Evolutionary conservation across 1,140 invertebrate genomes (phyloP).

Genomic region (Trissolcus basalis): DNA sequence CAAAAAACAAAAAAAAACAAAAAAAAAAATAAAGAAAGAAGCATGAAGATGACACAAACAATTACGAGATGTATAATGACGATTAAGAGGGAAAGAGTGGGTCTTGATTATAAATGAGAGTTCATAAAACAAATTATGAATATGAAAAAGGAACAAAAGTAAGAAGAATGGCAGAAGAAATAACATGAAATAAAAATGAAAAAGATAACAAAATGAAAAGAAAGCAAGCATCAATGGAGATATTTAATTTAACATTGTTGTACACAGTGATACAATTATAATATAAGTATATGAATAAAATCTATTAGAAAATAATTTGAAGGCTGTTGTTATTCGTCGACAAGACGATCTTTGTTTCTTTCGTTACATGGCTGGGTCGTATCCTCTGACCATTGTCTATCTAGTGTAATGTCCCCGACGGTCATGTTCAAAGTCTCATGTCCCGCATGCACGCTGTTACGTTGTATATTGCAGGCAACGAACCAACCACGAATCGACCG

Average conservation of each 20-base stretch:
- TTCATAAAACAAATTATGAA: conserved; percentile 15
- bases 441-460: conserved; percentile 63
- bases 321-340: conserved; percentile 44
- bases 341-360: conserved; percentile 24
- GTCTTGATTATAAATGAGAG: conserved; percentile 32
- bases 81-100: conserved; percentile 14
- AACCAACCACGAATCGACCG: conserved; percentile 66
- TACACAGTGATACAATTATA: conserved; percentile 78
- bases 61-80: conserved; percentile 14
- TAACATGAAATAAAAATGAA: conserved; percentile 61
- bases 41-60: conserved; percentile 1
- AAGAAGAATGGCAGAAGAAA: too few species aligned
- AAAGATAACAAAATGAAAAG: conserved; percentile 18
- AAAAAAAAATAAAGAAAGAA: conserved; percentile 15
- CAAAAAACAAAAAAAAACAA: neutral
- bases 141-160: neutral
- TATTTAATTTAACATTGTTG: conserved; percentile 77
- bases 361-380: conserved; percentile 2
- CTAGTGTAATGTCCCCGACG: neutral
- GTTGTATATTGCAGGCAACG: conserved; percentile 72
- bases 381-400: conserved; percentile 19
- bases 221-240: conserved; percentile 71
- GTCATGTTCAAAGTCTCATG: conserved; percentile 8
- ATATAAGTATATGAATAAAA: conserved; percentile 78
- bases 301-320: conserved; percentile 75